Percentiles rank a stretch among this genome's conserved stretches.
Conservation (phyloP, 2,797 vertebrate genomes). For the Channa striata region DNA sequence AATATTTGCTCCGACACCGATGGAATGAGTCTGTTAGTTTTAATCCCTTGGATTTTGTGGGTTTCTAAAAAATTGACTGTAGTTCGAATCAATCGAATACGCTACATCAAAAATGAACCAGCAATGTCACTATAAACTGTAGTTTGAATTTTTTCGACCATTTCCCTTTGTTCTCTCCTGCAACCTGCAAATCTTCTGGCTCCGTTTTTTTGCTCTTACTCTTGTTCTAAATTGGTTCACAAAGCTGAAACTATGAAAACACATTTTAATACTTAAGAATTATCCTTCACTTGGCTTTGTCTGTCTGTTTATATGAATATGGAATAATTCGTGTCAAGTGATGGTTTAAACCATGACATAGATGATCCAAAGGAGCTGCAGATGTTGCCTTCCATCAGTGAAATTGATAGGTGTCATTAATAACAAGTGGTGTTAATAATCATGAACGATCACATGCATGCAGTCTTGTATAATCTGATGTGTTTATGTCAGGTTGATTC, state of each 20-base stretch:
- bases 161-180: background rate
- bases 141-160: background rate
- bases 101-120: background rate
- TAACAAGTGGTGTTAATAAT: slow-evolving; percentile 65
- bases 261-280: background rate
- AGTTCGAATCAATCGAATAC: too few species aligned
- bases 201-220: too few species aligned
- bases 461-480: slow-evolving; percentile 31
- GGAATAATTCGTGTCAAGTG: too few species aligned
- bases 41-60: too few species aligned
- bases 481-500: slow-evolving; percentile 27
- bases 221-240: background rate
- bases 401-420: slow-evolving; percentile 49
- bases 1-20: background rate
- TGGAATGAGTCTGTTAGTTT: background rate
- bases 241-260: background rate
- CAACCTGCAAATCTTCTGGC: too few species aligned
- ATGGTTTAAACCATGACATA: too few species aligned
- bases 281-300: background rate
- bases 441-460: slow-evolving; percentile 21
- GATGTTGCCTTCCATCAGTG: slow-evolving; percentile 26
- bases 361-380: slow-evolving; percentile 12
- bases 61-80: background rate
- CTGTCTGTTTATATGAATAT: too few species aligned
- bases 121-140: background rate